Base-by-base conservation (phyloP, 2,888 invertebrate genomes). In the Cerceris rybyensis region DNA sequence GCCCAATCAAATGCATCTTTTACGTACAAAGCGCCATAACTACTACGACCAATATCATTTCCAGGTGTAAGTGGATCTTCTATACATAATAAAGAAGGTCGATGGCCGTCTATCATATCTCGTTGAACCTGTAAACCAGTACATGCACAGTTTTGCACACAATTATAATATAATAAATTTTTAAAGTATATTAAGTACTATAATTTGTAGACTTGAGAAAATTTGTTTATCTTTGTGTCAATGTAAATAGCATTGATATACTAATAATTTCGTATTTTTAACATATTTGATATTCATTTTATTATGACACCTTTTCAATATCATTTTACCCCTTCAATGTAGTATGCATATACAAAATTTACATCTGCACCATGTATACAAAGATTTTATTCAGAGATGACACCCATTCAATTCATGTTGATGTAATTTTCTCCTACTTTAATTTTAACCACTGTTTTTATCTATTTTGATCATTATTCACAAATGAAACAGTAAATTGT, bases 21-120 rank as follows among this genome's bases (percentile, higher is more conserved):
- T 88, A 96, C 96, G 91, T 97, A 96, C 87, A 98, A 93, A 81
- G 97, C 97, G 74, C 98, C 98, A 93, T 98, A 99, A 89, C 98
- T 98, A 92, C 98, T 98, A 87, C 98, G 96, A 8, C 99, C 99
- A 92, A 99, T 99, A 93, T 99, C 99, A 93, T 99, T 99, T 83
- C 97, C 98, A 14, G 98, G 95, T 80, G 98, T 97, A 57, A 99
- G 94, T 28, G 99, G 99, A 94, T 99, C 99, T 93, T 99, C 99
- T 87, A 99, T 99, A 92, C 98, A 99, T 82, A 99, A 94, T 91
- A 99, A 93, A 81, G 98, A 98, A 28, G 98, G 98, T 61, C 98
- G 94, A 93, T 98, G 98, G 0, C 98, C 98, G 93, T 98, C 98
- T 86, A 97, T 96, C 98, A 98, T 98, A 89, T 98, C 97, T 92